Evolutionary conservation across 2,113 vertebrate species (phyloP).

Genomic region (Tetrax tetrax): DNA sequence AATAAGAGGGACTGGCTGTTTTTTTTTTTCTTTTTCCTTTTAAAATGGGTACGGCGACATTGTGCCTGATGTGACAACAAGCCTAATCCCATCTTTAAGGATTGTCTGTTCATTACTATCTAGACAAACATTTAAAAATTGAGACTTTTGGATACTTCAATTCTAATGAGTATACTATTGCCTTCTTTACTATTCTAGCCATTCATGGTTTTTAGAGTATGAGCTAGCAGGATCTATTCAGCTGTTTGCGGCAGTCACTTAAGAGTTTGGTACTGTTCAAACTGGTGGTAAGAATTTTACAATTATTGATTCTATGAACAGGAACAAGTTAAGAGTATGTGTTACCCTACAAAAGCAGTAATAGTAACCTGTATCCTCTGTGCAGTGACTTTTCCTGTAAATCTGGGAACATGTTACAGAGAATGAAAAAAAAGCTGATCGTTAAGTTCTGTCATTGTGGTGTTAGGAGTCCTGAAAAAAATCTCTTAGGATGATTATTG

Average conservation of each 20-base stretch:
- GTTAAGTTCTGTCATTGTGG: neutral
- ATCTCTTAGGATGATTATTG: neutral
- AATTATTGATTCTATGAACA: neutral
- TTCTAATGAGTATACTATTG: neutral
- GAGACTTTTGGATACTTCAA: accelerated
- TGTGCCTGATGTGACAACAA: neutral
- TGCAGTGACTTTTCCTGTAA: neutral
- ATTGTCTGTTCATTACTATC: neutral
- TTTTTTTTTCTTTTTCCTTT: neutral
- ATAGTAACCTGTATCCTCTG: neutral
- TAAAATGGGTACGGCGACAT: neutral
- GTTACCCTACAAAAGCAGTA: neutral
- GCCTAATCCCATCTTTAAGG: neutral
- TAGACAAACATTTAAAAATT: neutral
- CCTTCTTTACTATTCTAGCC: neutral
- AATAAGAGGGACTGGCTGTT: neutral
- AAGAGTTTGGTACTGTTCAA: neutral
- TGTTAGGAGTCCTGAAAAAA: neutral
- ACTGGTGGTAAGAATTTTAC: neutral
- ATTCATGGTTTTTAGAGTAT: neutral
- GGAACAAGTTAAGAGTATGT: neutral
- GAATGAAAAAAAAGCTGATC: neutral
- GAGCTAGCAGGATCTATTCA: neutral
- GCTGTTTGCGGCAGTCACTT: neutral
- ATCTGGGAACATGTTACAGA: neutral